phyloP scores from a whole-genome alignment of 1,140 invertebrate species.

The Epicauta chinensis region DNA sequence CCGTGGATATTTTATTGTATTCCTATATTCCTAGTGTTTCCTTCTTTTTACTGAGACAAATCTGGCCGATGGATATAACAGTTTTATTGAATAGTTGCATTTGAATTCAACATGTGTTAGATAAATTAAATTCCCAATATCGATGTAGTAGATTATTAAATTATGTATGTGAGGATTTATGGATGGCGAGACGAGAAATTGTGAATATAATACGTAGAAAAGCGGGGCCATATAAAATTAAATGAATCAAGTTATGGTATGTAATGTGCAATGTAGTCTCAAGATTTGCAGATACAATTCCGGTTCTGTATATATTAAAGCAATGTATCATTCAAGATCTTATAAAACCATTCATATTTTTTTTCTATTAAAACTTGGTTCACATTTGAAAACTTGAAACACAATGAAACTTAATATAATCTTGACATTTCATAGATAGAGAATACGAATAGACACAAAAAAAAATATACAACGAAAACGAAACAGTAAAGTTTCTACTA shows the following conservation, averaged over 20 bases:
- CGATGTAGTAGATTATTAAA: too few species aligned
- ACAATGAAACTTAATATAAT: constrained; percentile 8
- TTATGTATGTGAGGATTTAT: too few species aligned
- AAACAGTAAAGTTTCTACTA: too few species aligned
- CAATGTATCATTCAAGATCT: constrained; percentile 13
- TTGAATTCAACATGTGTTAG: too few species aligned
- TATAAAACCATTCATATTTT: constrained; percentile 1
- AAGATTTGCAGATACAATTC: constrained; percentile 20
- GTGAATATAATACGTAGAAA: constrained; percentile 3
- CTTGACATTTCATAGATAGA: not conserved
- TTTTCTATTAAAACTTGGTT: constrained; percentile 16
- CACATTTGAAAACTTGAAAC: not conserved
- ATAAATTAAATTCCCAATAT: too few species aligned
- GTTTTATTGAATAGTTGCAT: too few species aligned
- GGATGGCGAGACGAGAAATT: too few species aligned
- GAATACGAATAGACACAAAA: constrained; percentile 18
- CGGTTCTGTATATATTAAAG: constrained; percentile 17
- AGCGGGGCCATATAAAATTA: constrained; percentile 20
- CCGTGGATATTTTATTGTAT: constrained; percentile 13
- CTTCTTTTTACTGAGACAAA: too few species aligned
- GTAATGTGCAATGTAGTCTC: constrained; percentile 15
- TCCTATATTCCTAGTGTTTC: constrained; percentile 2
- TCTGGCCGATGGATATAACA: too few species aligned
- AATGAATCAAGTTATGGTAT: constrained; percentile 17
- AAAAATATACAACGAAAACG: not conserved